These are phyloP conservation scores for Rhyacophila brunnea DNA, from an alignment of 1,140 invertebrate genomes.

Conservation along the genomic window DNA sequence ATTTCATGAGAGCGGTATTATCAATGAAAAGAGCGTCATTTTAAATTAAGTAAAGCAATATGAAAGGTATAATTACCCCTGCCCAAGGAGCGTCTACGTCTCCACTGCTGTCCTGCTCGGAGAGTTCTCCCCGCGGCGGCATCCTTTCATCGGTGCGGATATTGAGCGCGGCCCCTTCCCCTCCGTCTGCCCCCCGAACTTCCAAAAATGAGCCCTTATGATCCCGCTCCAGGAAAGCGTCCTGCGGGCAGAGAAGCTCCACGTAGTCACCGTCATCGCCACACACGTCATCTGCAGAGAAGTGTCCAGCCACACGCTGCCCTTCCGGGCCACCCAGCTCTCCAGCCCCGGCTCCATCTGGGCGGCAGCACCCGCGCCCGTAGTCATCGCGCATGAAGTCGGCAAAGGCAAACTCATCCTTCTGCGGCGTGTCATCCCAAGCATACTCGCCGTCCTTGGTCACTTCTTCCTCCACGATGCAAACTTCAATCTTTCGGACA, in stretches of 20 bases:
- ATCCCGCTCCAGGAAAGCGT: conserved; percentile 38
- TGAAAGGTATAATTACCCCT: conserved; percentile 46
- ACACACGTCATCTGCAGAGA: conserved; percentile 8
- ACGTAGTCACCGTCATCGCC: conserved; percentile 43
- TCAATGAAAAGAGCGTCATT: no score
- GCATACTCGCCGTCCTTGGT: conserved; percentile 43
- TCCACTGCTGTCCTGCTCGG: conserved; percentile 79
- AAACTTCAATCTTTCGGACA: conserved; percentile 38
- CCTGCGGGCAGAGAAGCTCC: conserved; percentile 35
- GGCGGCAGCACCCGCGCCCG: conserved; percentile 9
- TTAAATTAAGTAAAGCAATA: no score
- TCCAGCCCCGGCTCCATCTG: conserved; percentile 5
- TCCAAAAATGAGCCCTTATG: conserved; percentile 42
- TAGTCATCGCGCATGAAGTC: conserved; percentile 52
- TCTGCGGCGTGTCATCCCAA: conserved; percentile 47
- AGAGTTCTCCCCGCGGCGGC: conserved; percentile 78
- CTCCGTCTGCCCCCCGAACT: conserved; percentile 48
- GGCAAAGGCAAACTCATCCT: conserved; percentile 48
- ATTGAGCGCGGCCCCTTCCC: conserved; percentile 61
- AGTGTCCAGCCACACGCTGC: not conserved
- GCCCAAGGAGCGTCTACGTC: conserved; percentile 68
- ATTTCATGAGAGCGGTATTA: no score
- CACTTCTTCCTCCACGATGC: conserved; percentile 38
- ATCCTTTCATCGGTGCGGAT: conserved; percentile 81
- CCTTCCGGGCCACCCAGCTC: not conserved